Percentiles rank a stretch among this genome's conserved stretches.
phyloP scores from a whole-genome alignment of 2,797 vertebrate species.

The Vipera ursinii region DNA sequence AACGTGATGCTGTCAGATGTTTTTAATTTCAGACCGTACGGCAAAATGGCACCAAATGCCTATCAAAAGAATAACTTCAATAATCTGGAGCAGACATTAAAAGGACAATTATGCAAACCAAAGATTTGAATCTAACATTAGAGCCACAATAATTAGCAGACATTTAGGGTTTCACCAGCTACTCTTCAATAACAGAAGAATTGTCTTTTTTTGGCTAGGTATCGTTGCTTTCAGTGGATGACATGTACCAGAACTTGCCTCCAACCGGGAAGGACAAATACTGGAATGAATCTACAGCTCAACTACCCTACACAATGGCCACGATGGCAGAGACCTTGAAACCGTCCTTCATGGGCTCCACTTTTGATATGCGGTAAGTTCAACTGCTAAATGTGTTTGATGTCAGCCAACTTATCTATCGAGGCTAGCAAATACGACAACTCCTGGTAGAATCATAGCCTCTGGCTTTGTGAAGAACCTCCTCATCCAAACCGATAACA shows the following conservation, averaged over 20 bases:
- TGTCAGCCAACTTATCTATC: not conserved
- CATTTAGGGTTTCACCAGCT: not conserved
- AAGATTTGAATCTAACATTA: not conserved
- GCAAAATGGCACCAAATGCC: not conserved
- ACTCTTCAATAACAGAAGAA: not conserved
- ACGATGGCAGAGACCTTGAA: constrained; percentile 73
- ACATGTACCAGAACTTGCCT: constrained; percentile 87
- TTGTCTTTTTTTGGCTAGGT: constrained; percentile 68
- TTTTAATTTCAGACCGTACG: not conserved
- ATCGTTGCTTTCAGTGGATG: constrained; percentile 86
- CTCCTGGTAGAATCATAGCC: not conserved
- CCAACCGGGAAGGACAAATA: constrained; percentile 79
- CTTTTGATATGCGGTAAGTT: constrained; percentile 83
- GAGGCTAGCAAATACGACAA: not conserved
- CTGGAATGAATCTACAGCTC: constrained; percentile 77
- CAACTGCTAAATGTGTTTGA: not conserved
- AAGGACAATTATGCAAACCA: not conserved
- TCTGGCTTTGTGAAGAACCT: not conserved
- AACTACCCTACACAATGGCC: constrained; percentile 76
- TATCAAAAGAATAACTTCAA: not conserved
- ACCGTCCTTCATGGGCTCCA: constrained; percentile 84
- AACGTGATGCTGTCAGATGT: not conserved
- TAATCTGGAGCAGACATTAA: not conserved
- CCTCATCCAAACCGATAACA: not conserved
- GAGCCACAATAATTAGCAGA: not conserved